Evolutionary conservation across 2,113 vertebrate species (phyloP).

Genomic region (Recurvirostra avosetta): DNA sequence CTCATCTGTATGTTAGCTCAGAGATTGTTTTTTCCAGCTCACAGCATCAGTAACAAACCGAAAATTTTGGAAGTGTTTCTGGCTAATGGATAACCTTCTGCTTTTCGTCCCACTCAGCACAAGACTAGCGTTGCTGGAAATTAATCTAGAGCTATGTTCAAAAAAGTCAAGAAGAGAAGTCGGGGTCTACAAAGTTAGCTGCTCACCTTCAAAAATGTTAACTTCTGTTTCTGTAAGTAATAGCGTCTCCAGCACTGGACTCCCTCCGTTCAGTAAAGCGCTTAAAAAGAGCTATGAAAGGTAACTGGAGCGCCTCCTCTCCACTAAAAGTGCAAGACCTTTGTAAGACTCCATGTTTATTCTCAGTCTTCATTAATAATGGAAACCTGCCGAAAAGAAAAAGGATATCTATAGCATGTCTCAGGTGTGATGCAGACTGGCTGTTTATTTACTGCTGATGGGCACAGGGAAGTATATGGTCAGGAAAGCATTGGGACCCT

Average conservation of each 20-base stretch:
- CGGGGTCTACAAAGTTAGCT: background rate
- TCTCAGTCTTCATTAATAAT: background rate
- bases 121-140: background rate
- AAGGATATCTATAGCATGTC: background rate
- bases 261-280: background rate
- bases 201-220: background rate
- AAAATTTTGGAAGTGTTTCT: constrained; percentile 14
- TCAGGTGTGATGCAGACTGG: background rate
- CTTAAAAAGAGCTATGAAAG: background rate
- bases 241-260: background rate
- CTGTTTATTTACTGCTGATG: background rate
- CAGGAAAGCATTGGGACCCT: background rate
- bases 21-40: constrained; percentile 4
- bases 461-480: background rate
- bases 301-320: background rate
- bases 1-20: background rate
- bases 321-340: background rate
- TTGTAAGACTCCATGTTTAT: background rate
- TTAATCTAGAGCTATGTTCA: background rate
- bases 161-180: background rate
- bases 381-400: background rate
- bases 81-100: background rate
- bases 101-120: background rate
- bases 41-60: background rate
- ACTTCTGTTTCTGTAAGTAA: background rate